Evolutionary conservation across 2,888 invertebrate genomes (phyloP).

Genomic region (Zootermopsis nevadensis): DNA sequence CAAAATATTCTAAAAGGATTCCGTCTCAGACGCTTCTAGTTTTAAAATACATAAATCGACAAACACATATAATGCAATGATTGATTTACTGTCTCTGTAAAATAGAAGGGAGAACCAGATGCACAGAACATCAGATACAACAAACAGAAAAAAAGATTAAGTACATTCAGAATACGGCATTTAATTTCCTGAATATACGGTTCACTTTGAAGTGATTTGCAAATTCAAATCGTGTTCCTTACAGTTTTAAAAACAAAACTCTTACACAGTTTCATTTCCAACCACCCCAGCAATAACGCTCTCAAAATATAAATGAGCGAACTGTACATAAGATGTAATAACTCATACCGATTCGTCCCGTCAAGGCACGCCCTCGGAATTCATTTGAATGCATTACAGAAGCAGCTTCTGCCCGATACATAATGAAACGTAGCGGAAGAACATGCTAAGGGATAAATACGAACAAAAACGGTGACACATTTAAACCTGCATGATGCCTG

Average conservation of each 20-base stretch:
- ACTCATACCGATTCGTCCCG: conserved; percentile 10
- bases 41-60: conserved; percentile 10
- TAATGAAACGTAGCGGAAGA: conserved; percentile 5
- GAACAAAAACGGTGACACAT: neutral
- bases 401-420: neutral
- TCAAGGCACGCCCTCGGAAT: neutral
- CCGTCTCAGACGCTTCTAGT: neutral
- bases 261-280: neutral
- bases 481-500: neutral
- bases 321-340: conserved; percentile 36
- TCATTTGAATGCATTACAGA: conserved; percentile 29
- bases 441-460: neutral
- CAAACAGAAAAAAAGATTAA: conserved; percentile 30
- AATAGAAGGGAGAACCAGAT: neutral
- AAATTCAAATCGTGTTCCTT: conserved; percentile 27
- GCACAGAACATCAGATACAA: neutral
- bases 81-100: conserved; percentile 12
- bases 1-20: neutral
- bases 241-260: neutral
- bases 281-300: neutral
- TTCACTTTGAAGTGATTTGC: conserved; percentile 4
- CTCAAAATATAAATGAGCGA: conserved; percentile 35
- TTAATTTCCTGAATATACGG: conserved; percentile 40
- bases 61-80: conserved; percentile 16
- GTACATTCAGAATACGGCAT: conserved; percentile 34